Evolutionary conservation across 2,113 vertebrate genomes (phyloP).

Genomic region (Copsychus sechellarum): DNA sequence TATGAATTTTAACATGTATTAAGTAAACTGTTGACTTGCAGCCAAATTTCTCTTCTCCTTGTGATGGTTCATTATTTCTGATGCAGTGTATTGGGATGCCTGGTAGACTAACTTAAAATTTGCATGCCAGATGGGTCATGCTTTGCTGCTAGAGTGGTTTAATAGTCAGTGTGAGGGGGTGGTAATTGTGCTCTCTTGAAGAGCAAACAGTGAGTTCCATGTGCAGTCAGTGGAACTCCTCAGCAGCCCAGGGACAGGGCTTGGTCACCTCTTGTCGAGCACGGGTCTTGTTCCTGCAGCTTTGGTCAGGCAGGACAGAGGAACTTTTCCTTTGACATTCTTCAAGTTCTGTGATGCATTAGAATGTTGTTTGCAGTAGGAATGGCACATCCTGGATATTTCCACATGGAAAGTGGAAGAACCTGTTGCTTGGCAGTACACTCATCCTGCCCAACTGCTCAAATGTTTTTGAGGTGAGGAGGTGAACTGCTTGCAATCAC

Average conservation of each 20-base stretch:
- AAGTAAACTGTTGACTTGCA: constrained; percentile 2
- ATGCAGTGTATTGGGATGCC: background rate
- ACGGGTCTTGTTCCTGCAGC: background rate
- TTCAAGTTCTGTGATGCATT: background rate
- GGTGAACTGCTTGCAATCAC: background rate
- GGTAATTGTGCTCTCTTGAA: background rate
- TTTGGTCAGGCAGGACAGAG: background rate
- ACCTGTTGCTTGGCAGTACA: background rate
- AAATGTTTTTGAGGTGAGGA: background rate
- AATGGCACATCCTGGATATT: rapidly evolving
- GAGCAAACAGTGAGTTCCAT: background rate
- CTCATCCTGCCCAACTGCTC: background rate
- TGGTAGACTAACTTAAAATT: background rate
- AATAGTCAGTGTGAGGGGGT: background rate
- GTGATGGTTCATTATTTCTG: background rate
- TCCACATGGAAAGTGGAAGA: background rate
- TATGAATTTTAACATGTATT: background rate
- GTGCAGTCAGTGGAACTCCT: background rate
- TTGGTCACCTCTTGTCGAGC: background rate
- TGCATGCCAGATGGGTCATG: background rate
- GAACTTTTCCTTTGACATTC: background rate
- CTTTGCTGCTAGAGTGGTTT: background rate
- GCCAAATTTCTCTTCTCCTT: background rate
- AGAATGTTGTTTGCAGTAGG: background rate
- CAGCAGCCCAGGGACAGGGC: background rate